phyloP scores from a whole-genome alignment of 2,113 vertebrate genomes.

The Muscicapa adusta region DNA sequence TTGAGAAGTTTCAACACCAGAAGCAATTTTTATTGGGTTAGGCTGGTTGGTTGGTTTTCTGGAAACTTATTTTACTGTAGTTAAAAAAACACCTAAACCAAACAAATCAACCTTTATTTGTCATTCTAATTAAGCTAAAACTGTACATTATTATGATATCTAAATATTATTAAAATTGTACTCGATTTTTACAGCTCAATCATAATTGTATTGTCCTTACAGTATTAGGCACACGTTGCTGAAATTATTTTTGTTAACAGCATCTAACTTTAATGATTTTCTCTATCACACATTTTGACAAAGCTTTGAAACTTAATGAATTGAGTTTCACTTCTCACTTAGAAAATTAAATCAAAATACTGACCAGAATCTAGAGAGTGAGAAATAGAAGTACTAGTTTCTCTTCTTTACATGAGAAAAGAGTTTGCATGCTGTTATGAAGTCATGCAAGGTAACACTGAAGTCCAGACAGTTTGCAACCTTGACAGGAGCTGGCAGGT shows the following conservation, averaged over 20 bases:
- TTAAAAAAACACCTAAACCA: neutral
- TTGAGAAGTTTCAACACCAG: neutral
- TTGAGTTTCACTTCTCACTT: neutral
- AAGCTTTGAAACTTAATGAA: neutral
- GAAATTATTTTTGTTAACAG: neutral
- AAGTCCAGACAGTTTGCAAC: neutral
- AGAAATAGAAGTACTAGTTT: neutral
- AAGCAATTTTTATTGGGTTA: neutral
- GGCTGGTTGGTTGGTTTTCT: neutral
- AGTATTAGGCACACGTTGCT: neutral
- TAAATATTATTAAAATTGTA: neutral
- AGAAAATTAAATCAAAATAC: neutral
- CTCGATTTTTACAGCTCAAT: neutral
- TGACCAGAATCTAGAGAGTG: neutral
- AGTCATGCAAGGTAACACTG: neutral
- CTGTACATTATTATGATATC: neutral
- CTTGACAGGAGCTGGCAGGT: neutral
- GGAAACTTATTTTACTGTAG: neutral
- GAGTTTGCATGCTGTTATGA: neutral
- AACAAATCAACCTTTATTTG: neutral
- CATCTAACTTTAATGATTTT: neutral
- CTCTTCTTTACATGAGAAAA: neutral
- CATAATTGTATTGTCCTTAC: neutral
- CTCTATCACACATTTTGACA: neutral
- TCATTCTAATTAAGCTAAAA: neutral